phyloP scores from a whole-genome alignment of 2,888 invertebrate species.

The Drosophila subsilvestris region DNA sequence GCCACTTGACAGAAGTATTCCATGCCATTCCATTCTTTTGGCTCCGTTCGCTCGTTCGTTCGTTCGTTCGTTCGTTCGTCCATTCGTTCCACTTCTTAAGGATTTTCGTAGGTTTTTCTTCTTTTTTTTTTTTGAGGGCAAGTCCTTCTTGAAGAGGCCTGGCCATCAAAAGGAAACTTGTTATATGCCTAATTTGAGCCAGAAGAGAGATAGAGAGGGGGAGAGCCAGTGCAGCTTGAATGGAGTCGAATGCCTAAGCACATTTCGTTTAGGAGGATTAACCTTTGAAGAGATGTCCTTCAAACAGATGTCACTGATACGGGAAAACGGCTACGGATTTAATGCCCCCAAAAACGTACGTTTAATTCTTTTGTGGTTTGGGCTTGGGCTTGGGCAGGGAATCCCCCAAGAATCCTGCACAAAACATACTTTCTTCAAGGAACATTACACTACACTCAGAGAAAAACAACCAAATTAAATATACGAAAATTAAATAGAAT shows the following conservation, averaged over 20 bases:
- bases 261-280: constrained; percentile 26
- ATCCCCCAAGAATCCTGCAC: background rate
- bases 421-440: too few species aligned
- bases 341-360: background rate
- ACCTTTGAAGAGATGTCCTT: constrained; percentile 20
- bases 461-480: background rate
- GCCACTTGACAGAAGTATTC: constrained; percentile 42
- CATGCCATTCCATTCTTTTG: constrained; percentile 8
- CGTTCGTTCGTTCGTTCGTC: background rate
- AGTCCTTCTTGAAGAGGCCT: background rate
- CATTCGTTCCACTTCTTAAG: background rate
- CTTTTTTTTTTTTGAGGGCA: background rate
- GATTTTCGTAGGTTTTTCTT: background rate
- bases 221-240: background rate
- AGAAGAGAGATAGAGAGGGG: background rate
- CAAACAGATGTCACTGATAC: constrained; percentile 18
- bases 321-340: background rate
- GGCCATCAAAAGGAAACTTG: constrained; percentile 38
- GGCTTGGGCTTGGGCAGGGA: background rate
- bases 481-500: too few species aligned
- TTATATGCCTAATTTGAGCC: constrained; percentile 60
- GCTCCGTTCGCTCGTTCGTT: background rate
- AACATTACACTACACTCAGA: background rate
- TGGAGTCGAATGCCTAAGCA: constrained; percentile 27
- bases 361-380: constrained; percentile 23